Conservation (phyloP, 2,888 invertebrate genomes). For the Choristoneura rosaceana region DNA sequence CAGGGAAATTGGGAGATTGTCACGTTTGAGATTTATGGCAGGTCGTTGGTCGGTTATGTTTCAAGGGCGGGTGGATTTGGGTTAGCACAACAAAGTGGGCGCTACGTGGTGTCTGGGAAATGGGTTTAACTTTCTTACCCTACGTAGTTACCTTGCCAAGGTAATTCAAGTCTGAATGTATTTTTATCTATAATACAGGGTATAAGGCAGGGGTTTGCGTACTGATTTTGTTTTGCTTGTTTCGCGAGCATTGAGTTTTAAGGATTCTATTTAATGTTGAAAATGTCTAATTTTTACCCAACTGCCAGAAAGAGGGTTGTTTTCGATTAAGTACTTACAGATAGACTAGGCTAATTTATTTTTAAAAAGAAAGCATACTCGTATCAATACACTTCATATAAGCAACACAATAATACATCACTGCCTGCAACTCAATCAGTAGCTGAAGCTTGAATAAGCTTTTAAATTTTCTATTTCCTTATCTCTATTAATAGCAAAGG, state of each 20-base stretch:
- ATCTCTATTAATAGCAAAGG: not conserved
- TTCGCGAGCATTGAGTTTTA: too few relatives aligned
- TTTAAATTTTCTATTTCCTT: not conserved
- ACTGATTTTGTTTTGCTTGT: too few relatives aligned
- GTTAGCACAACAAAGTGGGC: conserved; percentile 24
- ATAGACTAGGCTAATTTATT: not conserved
- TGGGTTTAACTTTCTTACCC: not conserved
- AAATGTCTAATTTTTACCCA: too few relatives aligned
- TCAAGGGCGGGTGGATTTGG: conserved; percentile 28
- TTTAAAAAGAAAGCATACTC: not conserved
- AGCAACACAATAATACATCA: not conserved
- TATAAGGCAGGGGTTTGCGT: too few relatives aligned
- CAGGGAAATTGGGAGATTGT: conserved; percentile 27
- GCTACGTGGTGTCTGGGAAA: conserved; percentile 17
- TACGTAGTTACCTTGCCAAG: not conserved
- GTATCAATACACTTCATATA: too few relatives aligned
- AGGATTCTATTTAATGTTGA: too few relatives aligned
- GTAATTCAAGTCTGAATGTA: not conserved
- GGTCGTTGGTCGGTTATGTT: conserved; percentile 31
- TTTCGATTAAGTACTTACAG: too few relatives aligned
- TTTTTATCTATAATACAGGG: not conserved
- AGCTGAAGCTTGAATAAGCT: not conserved
- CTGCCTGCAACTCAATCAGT: not conserved
- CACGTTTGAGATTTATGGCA: conserved; percentile 38
- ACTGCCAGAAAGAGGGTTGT: too few relatives aligned